phyloP scores from a whole-genome alignment of 2,888 invertebrate genomes.

The Polietes domitor region DNA sequence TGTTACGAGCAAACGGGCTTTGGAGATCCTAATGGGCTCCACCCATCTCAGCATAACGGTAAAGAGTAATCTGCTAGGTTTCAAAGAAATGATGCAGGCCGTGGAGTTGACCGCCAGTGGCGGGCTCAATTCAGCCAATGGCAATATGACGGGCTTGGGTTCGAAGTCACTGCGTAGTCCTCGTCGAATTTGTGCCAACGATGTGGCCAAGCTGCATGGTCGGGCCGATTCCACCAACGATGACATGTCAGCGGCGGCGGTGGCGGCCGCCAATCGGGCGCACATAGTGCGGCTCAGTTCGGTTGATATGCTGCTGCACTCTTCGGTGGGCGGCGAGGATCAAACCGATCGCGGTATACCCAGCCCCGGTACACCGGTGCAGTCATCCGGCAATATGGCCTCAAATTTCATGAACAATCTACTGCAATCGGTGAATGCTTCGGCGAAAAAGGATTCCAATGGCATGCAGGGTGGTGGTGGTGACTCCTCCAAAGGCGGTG shows the following conservation, averaged over 20 bases:
- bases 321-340: conserved; percentile 70
- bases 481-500: conserved; percentile 82
- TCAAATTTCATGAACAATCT: conserved; percentile 82
- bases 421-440: conserved; percentile 79
- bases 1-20: conserved; percentile 93
- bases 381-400: conserved; percentile 77
- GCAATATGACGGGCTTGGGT: conserved; percentile 72
- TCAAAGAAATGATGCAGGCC: conserved; percentile 85
- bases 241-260: conserved; percentile 67
- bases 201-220: conserved; percentile 86
- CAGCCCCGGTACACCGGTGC: conserved; percentile 75
- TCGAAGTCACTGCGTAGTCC: conserved; percentile 75
- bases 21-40: conserved; percentile 95
- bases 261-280: conserved; percentile 71
- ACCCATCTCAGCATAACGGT: conserved; percentile 98
- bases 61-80: conserved; percentile 96
- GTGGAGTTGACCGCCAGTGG: conserved; percentile 71
- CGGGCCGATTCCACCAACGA: conserved; percentile 75
- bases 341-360: conserved; percentile 80
- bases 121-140: conserved; percentile 72
- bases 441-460: conserved; percentile 72
- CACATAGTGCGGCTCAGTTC: conserved; percentile 85
- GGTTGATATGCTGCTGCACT: conserved; percentile 83
- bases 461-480: conserved; percentile 55
- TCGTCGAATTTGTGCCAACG: conserved; percentile 81